Conservation (phyloP, 2,888 invertebrate species). For the Amblyjoppa fuscipennis region DNA sequence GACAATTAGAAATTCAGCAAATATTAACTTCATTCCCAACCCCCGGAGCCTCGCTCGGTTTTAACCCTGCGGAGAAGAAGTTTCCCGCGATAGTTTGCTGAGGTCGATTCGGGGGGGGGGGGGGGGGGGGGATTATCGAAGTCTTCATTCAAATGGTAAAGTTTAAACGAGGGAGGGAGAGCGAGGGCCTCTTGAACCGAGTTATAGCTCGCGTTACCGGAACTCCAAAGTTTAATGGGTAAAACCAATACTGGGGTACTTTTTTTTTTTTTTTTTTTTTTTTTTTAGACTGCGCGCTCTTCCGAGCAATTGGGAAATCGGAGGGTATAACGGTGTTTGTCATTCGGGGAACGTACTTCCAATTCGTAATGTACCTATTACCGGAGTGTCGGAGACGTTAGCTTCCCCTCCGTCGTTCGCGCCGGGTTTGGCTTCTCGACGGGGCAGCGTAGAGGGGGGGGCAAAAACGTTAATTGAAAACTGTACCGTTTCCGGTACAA, state of each 20-base stretch:
- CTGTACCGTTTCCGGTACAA: slow-evolving; percentile 44
- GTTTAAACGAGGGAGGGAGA: slow-evolving; percentile 3
- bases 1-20: slow-evolving; percentile 63
- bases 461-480: slow-evolving; percentile 66
- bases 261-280: slow-evolving; percentile 1
- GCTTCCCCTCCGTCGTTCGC: no score
- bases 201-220: neutral
- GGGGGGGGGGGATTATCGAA: slow-evolving; percentile 30
- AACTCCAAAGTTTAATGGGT: slow-evolving; percentile 22
- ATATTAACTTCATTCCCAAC: slow-evolving; percentile 38
- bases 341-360: slow-evolving; percentile 37
- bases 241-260: slow-evolving; percentile 33
- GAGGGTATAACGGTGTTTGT: slow-evolving; percentile 26
- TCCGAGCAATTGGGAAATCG: neutral
- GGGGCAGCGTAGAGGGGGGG: neutral
- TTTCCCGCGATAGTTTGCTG: slow-evolving; percentile 17
- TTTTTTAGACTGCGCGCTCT: neutral
- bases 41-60: neutral
- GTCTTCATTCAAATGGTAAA: slow-evolving; percentile 29
- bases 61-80: neutral
- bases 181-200: slow-evolving; percentile 18
- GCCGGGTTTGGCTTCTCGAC: neutral
- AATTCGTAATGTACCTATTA: slow-evolving; percentile 46
- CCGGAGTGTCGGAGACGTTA: slow-evolving; percentile 1
- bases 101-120: neutral